Conservation (phyloP, 2,888 invertebrate genomes). For the Priapulus caudatus region DNA sequence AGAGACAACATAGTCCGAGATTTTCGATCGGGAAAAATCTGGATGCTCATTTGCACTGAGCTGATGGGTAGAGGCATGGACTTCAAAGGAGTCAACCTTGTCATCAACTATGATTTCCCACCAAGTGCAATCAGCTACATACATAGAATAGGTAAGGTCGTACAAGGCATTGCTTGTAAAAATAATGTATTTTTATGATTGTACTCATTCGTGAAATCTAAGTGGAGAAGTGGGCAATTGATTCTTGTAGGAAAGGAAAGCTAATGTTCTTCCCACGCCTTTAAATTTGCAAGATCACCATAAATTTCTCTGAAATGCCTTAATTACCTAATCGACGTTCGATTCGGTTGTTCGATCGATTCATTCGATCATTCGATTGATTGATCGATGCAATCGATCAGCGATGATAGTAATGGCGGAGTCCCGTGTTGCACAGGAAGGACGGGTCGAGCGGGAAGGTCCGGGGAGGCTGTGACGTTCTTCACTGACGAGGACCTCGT, state of each 20-base stretch:
- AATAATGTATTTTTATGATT: too few relatives aligned
- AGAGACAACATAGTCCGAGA: conserved; percentile 79
- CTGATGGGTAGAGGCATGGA: conserved; percentile 92
- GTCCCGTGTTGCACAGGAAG: too few relatives aligned
- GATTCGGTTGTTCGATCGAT: too few relatives aligned
- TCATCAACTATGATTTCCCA: conserved; percentile 95
- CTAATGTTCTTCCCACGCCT: too few relatives aligned
- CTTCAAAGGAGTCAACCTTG: conserved; percentile 88
- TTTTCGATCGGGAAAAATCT: conserved; percentile 82
- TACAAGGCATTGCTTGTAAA: too few relatives aligned
- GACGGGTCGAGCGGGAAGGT: conserved; percentile 82
- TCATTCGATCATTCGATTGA: background rate
- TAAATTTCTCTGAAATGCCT: too few relatives aligned
- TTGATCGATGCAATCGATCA: conserved; percentile 1
- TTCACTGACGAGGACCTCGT: conserved; percentile 80
- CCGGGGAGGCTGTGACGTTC: conserved; percentile 79
- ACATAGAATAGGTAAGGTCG: conserved; percentile 58
- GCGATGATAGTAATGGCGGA: conserved; percentile 22
- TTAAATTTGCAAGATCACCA: too few relatives aligned
- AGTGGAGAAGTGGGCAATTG: too few relatives aligned
- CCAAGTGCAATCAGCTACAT: conserved; percentile 76
- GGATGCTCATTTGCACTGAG: conserved; percentile 93
- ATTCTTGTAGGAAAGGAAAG: too few relatives aligned
- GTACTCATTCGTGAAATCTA: too few relatives aligned
- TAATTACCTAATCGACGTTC: too few relatives aligned